Evolutionary conservation across 2,113 vertebrate species (phyloP).

Genomic region (Hirundichthys speculiger): DNA sequence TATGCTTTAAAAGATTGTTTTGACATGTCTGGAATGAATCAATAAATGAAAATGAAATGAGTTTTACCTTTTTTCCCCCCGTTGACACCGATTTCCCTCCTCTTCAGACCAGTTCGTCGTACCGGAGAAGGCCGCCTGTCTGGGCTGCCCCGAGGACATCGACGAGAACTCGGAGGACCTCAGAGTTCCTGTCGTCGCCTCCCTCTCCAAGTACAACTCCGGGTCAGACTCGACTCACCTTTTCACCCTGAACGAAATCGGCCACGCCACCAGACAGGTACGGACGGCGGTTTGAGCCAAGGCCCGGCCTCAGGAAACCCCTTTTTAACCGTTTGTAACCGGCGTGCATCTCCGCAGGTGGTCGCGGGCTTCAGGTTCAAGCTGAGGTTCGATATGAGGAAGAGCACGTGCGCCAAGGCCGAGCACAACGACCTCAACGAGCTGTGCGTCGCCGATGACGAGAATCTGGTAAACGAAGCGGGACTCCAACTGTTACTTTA

Average conservation of each 20-base stretch:
- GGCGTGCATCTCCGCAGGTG: constrained; percentile 80
- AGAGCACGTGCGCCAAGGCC: constrained; percentile 87
- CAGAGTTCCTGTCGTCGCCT: constrained; percentile 71
- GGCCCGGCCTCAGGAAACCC: too few relatives aligned
- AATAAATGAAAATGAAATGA: too few relatives aligned
- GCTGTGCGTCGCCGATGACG: constrained; percentile 71
- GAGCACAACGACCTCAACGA: constrained; percentile 79
- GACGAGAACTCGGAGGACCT: constrained; percentile 66
- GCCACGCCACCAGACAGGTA: constrained; percentile 85
- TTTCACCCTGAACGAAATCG: constrained; percentile 76
- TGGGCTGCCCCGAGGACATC: constrained; percentile 82
- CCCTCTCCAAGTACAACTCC: constrained; percentile 81
- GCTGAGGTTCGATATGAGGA: constrained; percentile 81
- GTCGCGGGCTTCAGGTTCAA: constrained; percentile 83
- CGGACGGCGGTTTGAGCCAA: not conserved
- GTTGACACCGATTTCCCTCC: not conserved
- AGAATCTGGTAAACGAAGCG: constrained; percentile 82
- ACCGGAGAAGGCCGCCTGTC: constrained; percentile 48
- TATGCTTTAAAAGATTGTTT: too few relatives aligned
- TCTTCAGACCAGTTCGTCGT: constrained; percentile 34
- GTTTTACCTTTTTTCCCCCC: too few relatives aligned
- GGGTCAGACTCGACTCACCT: constrained; percentile 64
- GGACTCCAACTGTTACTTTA: too few relatives aligned
- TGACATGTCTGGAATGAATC: too few relatives aligned
- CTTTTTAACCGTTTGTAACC: too few relatives aligned